Evolutionary conservation across 2,888 invertebrate genomes (phyloP), one percentile per base, ranked within the genome.

Genomic region (Dusona sp.): DNA sequence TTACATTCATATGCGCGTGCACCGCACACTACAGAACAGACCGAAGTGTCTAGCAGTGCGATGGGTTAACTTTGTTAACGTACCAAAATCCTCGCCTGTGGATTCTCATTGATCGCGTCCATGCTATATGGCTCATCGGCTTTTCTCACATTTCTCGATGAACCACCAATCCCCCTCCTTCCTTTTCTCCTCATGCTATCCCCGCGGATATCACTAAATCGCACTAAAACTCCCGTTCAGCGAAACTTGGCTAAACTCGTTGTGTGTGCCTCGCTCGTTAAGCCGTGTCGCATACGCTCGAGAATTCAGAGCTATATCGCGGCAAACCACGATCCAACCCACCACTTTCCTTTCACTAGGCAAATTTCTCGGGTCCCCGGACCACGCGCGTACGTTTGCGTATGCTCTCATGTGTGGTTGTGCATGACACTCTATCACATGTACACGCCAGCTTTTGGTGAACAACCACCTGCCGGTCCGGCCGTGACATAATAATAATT

Each of bases 41-140:
- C 51, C 16, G 54, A 85, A 72, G 54, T 54, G 54, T 25, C 54
- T 54, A 57, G 57, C 57, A 54, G 54, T 38, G 74, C 86, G 80
- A 72, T 81, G 83, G 87, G 89, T 88, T 92, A 92, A 92, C 92
- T 92, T 91, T 90, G 93, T 93, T 93, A 93, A 90, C 92, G 91
- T 90, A 90, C 91, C 89, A 91, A 91, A 86, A 77, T 67, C 85
- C 90, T 90, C 78, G 74, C 68, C 70, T 70, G 57, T 57, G 91
- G 91, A 92, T 91, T 90, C 91, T 88, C 90, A 92, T 90, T 90
- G 91, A 79, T 82, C 72, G 2, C 57, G 48, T 48, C 13, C 70
- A 22, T 67, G 29, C 45, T 48, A 57, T 75, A 68, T 70, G 80
- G 74, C 70, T 61, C 74, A 79, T 79, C 79, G 74, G 57, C 48